Percentiles rank a stretch among this genome's conserved stretches.
Conservation (phyloP, 2,113 vertebrate species). For the Picathartes gymnocephalus region DNA sequence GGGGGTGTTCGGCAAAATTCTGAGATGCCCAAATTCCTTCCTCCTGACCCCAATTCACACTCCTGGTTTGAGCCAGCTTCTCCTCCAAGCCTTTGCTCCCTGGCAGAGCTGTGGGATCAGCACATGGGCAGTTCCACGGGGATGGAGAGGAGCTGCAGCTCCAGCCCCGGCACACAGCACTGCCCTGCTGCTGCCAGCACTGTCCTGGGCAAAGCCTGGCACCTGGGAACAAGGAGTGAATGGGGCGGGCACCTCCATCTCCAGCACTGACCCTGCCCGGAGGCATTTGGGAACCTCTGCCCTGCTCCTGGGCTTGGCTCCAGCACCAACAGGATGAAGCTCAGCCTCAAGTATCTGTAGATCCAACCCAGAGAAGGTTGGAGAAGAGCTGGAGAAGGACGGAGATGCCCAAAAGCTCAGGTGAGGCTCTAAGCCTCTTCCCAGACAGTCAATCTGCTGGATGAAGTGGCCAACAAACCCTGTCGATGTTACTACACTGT, state of each 20-base stretch:
- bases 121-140: accelerated
- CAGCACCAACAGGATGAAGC: background rate
- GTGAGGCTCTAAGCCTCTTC: background rate
- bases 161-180: background rate
- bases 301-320: background rate
- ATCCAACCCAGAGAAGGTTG: background rate
- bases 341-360: background rate
- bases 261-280: background rate
- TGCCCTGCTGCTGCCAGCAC: background rate
- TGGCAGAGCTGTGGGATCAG: background rate
- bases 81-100: background rate
- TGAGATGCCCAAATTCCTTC: background rate
- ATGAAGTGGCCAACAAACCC: background rate
- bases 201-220: background rate
- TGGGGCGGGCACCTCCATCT: background rate
- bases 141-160: background rate
- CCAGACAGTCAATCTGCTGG: background rate
- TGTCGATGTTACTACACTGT: accelerated
- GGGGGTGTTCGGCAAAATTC: background rate
- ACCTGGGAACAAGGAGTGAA: background rate
- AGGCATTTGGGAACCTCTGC: accelerated
- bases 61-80: background rate
- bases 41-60: background rate
- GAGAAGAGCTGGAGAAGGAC: background rate
- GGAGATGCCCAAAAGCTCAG: background rate